These are phyloP conservation scores for Acyrthosiphon pisum DNA, from an alignment of 1,140 invertebrate species.

Conservation along the genomic window DNA sequence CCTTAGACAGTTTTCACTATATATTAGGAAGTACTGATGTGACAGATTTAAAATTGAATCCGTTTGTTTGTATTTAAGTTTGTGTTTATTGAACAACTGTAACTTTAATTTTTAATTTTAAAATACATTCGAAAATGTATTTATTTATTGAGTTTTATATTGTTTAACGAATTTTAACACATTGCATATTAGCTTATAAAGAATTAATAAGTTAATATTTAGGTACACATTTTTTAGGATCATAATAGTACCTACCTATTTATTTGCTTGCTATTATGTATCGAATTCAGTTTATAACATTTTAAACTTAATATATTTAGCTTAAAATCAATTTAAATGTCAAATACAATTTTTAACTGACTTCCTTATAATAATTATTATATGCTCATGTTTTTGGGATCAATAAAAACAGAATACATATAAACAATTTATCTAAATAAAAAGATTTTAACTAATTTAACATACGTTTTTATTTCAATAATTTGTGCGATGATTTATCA, in stretches of 20 bases:
- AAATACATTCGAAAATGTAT: not conserved
- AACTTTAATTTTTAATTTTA: not conserved
- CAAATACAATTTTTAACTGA: not conserved
- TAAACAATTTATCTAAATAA: no score
- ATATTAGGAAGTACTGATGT: not conserved
- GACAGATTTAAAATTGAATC: conserved; percentile 33
- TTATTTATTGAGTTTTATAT: not conserved
- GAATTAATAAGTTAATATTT: not conserved
- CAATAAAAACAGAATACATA: no score
- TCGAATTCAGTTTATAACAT: not conserved
- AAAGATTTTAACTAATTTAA: no score
- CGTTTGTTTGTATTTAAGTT: not conserved
- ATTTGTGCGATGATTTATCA: no score
- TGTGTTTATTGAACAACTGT: conserved; percentile 8
- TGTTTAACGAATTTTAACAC: not conserved
- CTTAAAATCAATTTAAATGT: not conserved
- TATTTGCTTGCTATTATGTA: not conserved
- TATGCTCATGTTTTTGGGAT: no score
- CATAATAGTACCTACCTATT: no score
- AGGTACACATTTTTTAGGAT: not conserved
- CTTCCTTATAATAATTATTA: no score
- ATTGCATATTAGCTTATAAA: conserved; percentile 5
- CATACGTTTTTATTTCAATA: no score
- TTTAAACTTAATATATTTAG: not conserved
- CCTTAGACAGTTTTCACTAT: not conserved